Conservation (phyloP, 2,888 invertebrate genomes). For the Seladonia tumulorum region DNA sequence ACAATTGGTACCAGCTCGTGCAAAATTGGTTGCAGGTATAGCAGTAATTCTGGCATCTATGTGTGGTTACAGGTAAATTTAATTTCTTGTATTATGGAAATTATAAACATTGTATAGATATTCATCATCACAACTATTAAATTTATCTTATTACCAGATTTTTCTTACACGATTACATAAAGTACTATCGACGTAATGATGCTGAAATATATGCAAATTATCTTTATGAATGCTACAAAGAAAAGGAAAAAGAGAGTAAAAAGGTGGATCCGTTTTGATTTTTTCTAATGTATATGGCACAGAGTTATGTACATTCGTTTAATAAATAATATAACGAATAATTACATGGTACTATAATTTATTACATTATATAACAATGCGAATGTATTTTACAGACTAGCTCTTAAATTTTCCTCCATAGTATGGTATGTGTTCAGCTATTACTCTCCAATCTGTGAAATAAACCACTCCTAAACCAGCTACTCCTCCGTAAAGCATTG, state of each 20-base stretch:
- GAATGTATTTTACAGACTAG: slow-evolving; percentile 15
- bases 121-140: background rate
- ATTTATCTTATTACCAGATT: slow-evolving; percentile 3
- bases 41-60: fast-evolving
- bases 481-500: slow-evolving; percentile 88
- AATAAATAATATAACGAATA: slow-evolving; percentile 30
- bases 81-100: background rate
- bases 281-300: background rate
- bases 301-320: background rate
- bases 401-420: slow-evolving; percentile 90
- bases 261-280: background rate
- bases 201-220: background rate
- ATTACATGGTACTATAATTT: slow-evolving; percentile 38
- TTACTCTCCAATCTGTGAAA: slow-evolving; percentile 92
- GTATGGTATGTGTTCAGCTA: slow-evolving; percentile 90
- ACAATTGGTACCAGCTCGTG: fast-evolving
- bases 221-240: slow-evolving; percentile 18
- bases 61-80: background rate
- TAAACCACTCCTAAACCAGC: slow-evolving; percentile 88
- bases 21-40: fast-evolving
- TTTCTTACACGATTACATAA: fast-evolving
- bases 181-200: fast-evolving
- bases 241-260: background rate
- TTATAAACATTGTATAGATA: background rate
- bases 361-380: slow-evolving; percentile 22